Conservation (phyloP, 53 echinoderm and acorn worm species). For the Echinometra lucunter region DNA sequence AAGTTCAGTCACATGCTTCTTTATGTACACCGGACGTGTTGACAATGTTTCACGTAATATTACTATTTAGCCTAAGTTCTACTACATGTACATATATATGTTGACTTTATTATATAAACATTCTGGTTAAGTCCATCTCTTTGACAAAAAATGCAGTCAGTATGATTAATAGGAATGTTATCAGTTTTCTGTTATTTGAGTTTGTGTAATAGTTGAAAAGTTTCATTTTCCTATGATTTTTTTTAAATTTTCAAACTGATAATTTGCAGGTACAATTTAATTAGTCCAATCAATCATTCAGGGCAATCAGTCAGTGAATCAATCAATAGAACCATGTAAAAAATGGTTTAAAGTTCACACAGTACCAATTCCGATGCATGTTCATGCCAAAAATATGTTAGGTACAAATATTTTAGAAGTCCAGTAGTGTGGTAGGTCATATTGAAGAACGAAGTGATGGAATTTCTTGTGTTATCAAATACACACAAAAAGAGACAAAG, state of each 20-base stretch:
- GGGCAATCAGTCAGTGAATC: background rate
- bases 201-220: too few species aligned
- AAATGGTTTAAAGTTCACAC: background rate
- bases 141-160: background rate
- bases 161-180: too few species aligned
- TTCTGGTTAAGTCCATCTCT: background rate
- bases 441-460: constrained; percentile 12
- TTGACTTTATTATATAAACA: background rate
- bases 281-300: background rate
- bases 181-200: too few species aligned
- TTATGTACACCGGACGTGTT: background rate
- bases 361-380: background rate
- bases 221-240: too few species aligned
- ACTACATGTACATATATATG: background rate
- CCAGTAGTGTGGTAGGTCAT: constrained; percentile 11
- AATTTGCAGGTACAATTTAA: background rate
- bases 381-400: background rate
- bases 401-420: background rate
- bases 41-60: background rate
- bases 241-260: too few species aligned
- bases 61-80: background rate
- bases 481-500: background rate
- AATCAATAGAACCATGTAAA: background rate
- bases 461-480: constrained; percentile 53
- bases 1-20: constrained; percentile 32